Evolutionary conservation across 2,888 invertebrate genomes (phyloP).

Genomic region (Melanotus villosus): DNA sequence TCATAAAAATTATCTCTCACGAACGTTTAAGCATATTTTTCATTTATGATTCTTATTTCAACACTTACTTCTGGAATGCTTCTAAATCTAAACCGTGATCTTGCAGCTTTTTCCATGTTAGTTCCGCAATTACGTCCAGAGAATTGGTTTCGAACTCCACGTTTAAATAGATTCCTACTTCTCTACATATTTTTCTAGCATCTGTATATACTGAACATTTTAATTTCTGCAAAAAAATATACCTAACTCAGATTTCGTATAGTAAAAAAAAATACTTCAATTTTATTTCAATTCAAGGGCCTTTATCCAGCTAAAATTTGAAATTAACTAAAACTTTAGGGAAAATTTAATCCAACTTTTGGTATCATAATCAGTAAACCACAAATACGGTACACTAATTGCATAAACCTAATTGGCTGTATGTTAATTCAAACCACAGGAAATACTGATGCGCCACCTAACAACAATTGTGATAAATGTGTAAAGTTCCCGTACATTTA

Average conservation of each 20-base stretch:
- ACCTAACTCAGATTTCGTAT: not conserved
- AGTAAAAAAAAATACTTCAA: no score
- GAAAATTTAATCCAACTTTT: slow-evolving; percentile 2
- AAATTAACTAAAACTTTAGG: not conserved
- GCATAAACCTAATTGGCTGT: slow-evolving; percentile 4
- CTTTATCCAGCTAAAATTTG: no score
- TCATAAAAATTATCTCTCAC: not conserved
- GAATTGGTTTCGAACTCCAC: slow-evolving; percentile 72
- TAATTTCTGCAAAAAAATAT: slow-evolving; percentile 69
- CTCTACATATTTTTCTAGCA: slow-evolving; percentile 71
- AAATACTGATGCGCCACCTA: not conserved
- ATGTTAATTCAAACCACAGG: not conserved
- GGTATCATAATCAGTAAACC: slow-evolving; percentile 1
- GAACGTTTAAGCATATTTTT: no score
- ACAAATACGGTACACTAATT: not conserved
- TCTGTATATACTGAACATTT: slow-evolving; percentile 73
- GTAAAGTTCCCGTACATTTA: no score
- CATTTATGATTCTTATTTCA: not conserved
- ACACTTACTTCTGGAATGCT: slow-evolving; percentile 75
- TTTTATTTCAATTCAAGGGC: no score
- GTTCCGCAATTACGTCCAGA: slow-evolving; percentile 74
- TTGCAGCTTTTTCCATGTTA: slow-evolving; percentile 73
- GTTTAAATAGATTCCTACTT: slow-evolving; percentile 70
- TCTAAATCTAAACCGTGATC: slow-evolving; percentile 75
- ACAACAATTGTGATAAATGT: no score